Base-by-base conservation (phyloP, 2,888 invertebrate genomes). In the Callyntrura sp. region DNA sequence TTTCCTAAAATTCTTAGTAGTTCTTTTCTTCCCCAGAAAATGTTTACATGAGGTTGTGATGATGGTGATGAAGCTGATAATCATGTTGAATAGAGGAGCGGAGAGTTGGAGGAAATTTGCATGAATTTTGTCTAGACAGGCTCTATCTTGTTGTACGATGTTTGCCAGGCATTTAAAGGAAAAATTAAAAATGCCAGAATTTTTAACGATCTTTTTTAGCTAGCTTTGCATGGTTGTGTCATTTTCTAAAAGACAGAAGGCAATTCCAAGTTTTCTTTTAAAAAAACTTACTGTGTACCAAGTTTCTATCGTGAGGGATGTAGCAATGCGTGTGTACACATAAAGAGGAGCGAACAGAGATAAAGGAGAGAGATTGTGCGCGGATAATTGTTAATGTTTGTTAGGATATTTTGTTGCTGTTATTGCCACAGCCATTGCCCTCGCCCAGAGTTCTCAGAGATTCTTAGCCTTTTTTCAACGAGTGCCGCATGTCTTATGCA, bases 321-420 rank as follows among this genome's bases (percentile, higher is more conserved):
- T 60, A 11, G 60, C 60, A 62, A 62, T 62, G 62, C 25, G 62
- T 25, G 2, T 35, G 35, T 35, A 4, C 35, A 4, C 35, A 35
- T 35, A 35, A 35, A 35, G 35, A 35, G 35, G 6, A 35, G n/a
- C n/a, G n/a, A n/a, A 35, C 6, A 35, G 43, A 68, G 43, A n/a
- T 43, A 35, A 35, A 68, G 68, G 43, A 12, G 25, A 68, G 70
- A 73, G 62, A 62, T 62, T 62, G 62, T 9, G 57, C 70, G 43
- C 70, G 43, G 57, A 81, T 81, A 81, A 81, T 81, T 81, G 81
- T 43, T 45, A 81, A 62, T 81, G 81, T 45, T 17, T 28, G 5
- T 57, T 35, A 6, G 35, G 35, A 35, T 35, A 35, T 2, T 35
- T 35, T 35, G 35, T 79, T 79, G 81, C 35, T 35, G 35, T 35